phyloP scores from a whole-genome alignment of 2,113 vertebrate species.

The Agapornis roseicollis region DNA sequence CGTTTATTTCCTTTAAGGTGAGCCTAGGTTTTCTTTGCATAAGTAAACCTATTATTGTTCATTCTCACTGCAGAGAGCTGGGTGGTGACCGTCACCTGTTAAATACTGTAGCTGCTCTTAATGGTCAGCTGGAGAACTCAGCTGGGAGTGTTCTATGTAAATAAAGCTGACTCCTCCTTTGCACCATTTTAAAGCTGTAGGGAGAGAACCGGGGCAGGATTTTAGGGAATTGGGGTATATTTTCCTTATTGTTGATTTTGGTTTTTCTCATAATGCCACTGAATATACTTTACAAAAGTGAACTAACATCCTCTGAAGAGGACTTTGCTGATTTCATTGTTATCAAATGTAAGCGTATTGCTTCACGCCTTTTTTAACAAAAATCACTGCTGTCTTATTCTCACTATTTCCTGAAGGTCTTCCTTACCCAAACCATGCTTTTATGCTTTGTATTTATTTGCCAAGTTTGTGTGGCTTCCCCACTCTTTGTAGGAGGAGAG shows the following conservation, averaged over 20 bases:
- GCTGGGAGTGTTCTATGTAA: not conserved
- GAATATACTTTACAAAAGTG: not conserved
- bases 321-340: not conserved
- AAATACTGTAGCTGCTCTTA: not conserved
- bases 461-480: not conserved
- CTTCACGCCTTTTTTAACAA: not conserved
- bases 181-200: conserved; percentile 10
- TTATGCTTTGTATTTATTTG: not conserved
- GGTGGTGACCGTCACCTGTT: not conserved
- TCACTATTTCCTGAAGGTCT: not conserved
- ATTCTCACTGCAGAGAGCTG: not conserved
- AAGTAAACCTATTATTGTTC: not conserved
- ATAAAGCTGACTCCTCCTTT: conserved; percentile 29
- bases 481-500: not conserved
- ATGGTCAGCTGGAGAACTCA: conserved; percentile 18
- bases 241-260: not conserved
- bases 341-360: not conserved
- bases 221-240: not conserved
- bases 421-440: not conserved
- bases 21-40: not conserved
- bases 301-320: not conserved
- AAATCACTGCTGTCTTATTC: not conserved
- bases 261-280: not conserved
- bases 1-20: not conserved
- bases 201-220: not conserved